Percentiles rank a stretch among this genome's conserved stretches.
Conservation (phyloP, 2,797 vertebrate genomes). For the Vireo griseus region DNA sequence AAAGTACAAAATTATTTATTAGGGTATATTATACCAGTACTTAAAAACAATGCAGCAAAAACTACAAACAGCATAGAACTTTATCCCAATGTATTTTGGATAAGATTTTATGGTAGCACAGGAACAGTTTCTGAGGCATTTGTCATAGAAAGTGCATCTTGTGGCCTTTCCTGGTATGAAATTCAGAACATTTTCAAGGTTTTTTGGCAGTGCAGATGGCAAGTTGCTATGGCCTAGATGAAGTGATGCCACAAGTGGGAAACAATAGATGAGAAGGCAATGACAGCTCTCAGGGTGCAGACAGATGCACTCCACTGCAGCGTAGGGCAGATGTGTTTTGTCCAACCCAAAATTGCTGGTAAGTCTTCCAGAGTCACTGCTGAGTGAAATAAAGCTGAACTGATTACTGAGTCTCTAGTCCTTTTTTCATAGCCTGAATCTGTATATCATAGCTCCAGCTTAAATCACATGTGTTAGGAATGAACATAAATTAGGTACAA, state of each 20-base stretch:
- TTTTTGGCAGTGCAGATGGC: neutral
- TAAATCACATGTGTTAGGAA: neutral
- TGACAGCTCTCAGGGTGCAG: fast-evolving
- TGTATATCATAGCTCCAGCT: neutral
- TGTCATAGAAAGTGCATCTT: neutral
- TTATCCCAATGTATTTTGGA: neutral
- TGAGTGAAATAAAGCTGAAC: neutral
- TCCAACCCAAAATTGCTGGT: neutral
- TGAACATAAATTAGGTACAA: neutral
- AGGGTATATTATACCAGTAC: neutral
- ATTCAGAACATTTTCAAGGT: neutral
- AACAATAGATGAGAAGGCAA: neutral
- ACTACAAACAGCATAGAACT: neutral
- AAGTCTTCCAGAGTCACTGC: neutral
- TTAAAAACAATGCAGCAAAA: neutral
- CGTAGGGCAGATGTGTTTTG: neutral
- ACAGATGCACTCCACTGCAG: neutral
- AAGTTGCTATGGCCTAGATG: neutral
- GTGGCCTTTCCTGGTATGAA: neutral
- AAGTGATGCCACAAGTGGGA: constrained; percentile 7
- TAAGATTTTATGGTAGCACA: neutral
- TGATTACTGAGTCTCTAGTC: neutral
- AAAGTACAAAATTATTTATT: neutral
- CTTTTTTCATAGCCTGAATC: neutral
- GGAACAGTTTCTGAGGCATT: neutral